Conservation (phyloP, 2,888 invertebrate genomes). For the Chloroclystis v-ata region DNA sequence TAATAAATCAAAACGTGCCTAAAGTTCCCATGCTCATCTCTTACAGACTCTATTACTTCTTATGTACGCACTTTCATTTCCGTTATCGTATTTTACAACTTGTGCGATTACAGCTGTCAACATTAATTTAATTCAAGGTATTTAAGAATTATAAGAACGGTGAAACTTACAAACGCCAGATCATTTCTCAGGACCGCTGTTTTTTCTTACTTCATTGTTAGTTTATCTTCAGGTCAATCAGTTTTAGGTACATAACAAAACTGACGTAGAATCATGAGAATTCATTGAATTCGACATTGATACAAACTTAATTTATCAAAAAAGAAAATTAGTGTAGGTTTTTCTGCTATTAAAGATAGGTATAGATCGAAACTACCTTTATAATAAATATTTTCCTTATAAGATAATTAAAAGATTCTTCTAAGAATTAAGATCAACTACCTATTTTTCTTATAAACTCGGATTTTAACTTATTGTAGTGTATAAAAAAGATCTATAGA, state of each 20-base stretch:
- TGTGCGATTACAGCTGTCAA: constrained; percentile 31
- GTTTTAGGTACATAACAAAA: constrained; percentile 23
- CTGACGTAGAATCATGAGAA: constrained; percentile 8
- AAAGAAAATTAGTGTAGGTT: too few species aligned
- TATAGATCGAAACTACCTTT: too few species aligned
- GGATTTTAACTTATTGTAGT: too few species aligned
- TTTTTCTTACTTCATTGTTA: constrained; percentile 41
- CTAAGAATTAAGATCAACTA: too few species aligned
- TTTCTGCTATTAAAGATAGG: too few species aligned
- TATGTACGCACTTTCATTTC: constrained; percentile 28
- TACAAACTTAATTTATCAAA: neutral
- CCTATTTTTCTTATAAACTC: too few species aligned
- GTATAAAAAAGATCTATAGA: too few species aligned
- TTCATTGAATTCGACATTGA: neutral
- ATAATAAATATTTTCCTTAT: too few species aligned
- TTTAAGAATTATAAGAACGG: constrained; percentile 45
- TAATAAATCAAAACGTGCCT: neutral
- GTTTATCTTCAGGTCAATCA: constrained; percentile 30
- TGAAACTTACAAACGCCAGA: constrained; percentile 50
- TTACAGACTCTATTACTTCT: constrained; percentile 24
- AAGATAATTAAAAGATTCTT: too few species aligned
- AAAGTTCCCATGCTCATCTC: constrained; percentile 24
- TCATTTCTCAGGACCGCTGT: constrained; percentile 52
- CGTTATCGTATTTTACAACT: constrained; percentile 24
- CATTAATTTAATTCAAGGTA: constrained; percentile 40